Conservation (phyloP, 2,888 invertebrate genomes). For the Polylopha cassiicola region DNA sequence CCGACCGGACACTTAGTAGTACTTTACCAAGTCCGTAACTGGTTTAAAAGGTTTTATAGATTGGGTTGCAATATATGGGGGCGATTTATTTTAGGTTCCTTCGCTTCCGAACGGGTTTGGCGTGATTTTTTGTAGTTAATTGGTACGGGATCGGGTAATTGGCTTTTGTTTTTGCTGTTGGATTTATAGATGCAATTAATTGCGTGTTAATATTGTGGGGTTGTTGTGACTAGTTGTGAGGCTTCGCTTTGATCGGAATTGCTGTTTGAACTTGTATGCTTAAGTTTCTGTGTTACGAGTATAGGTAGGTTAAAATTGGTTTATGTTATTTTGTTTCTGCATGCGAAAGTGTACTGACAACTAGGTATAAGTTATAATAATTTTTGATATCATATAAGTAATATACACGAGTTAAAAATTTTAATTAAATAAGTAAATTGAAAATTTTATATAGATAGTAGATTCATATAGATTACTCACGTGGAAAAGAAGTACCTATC, state of each 20-base stretch:
- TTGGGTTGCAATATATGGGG: slow-evolving; percentile 21
- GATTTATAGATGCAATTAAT: slow-evolving; percentile 19
- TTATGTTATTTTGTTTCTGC: too few species aligned
- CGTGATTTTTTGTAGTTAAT: slow-evolving; percentile 21
- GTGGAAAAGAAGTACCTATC: too few species aligned
- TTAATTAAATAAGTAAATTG: too few species aligned
- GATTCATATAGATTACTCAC: too few species aligned
- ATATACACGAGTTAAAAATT: too few species aligned
- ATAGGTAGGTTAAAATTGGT: too few species aligned
- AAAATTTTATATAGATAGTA: too few species aligned
- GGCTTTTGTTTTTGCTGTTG: slow-evolving; percentile 12
- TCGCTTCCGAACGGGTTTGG: slow-evolving; percentile 12
- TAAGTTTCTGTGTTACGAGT: too few species aligned
- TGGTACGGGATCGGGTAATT: slow-evolving; percentile 20
- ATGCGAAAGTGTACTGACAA: too few species aligned
- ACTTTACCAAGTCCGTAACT: slow-evolving; percentile 19
- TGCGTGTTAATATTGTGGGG: slow-evolving; percentile 12
- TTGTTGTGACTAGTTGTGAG: slow-evolving; percentile 3
- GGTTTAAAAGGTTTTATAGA: slow-evolving; percentile 23
- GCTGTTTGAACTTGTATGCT: too few species aligned
- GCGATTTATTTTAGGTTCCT: slow-evolving; percentile 20
- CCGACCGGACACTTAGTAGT: slow-evolving; percentile 19
- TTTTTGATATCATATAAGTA: too few species aligned
- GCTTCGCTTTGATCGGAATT: neutral
- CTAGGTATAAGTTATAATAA: too few species aligned